These are phyloP conservation scores for Otolemur garnettii DNA, from an alignment of 2,113 vertebrate genomes.

Conservation along the genomic window DNA sequence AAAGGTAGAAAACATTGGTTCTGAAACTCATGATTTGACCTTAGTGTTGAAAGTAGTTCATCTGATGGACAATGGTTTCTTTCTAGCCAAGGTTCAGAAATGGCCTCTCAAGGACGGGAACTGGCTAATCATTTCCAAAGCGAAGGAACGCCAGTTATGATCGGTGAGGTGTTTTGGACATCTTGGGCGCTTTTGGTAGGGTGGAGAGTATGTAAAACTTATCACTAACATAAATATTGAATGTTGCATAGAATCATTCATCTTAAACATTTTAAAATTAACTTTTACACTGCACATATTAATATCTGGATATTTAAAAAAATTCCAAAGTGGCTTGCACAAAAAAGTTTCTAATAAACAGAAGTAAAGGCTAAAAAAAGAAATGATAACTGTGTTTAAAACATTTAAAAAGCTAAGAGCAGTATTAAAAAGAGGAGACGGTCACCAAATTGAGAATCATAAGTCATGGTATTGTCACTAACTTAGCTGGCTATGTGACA, in stretches of 20 bases:
- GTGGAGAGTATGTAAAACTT: neutral
- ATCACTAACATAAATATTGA: neutral
- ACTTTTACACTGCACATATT: neutral
- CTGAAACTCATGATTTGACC: constrained; percentile 22
- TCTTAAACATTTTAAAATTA: constrained; percentile 52
- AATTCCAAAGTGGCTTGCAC: neutral
- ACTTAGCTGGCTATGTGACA: neutral
- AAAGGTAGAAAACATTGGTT: constrained; percentile 9
- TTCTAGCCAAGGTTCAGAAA: constrained; percentile 94
- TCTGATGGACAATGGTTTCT: constrained; percentile 67
- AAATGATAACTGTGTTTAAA: neutral
- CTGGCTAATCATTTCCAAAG: constrained; percentile 95
- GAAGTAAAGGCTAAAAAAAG: constrained; percentile 44
- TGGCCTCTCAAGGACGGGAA: constrained; percentile 94
- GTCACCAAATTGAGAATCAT: fast-evolving
- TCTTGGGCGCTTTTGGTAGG: neutral
- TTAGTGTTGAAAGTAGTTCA: neutral
- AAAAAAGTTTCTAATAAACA: constrained; percentile 10
- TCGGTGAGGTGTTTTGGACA: constrained; percentile 89
- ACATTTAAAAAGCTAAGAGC: neutral
- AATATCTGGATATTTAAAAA: neutral
- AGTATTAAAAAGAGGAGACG: neutral
- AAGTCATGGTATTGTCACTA: neutral
- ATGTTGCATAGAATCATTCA: neutral
- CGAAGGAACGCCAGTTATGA: constrained; percentile 97